These are phyloP conservation scores for Caenorhabditis tropicalis DNA, from an alignment of 1,140 invertebrate species.

Conservation along the genomic window DNA sequence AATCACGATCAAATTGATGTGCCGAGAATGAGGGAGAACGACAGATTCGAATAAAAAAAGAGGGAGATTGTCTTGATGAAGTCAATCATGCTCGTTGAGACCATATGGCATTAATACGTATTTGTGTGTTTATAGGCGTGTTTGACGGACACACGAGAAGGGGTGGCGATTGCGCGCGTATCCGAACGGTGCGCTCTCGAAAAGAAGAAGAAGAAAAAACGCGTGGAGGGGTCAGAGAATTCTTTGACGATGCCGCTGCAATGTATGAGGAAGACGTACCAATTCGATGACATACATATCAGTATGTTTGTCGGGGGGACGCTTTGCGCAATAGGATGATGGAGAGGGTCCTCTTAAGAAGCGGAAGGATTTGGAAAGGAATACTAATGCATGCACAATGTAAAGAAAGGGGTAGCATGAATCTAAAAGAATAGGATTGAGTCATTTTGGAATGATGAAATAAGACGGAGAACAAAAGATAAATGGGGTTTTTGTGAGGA, in stretches of 20 bases:
- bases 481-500: too few relatives aligned
- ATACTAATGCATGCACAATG: neutral
- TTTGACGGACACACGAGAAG: neutral
- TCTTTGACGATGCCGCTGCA: neutral
- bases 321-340: slow-evolving; percentile 9
- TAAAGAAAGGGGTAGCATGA: neutral
- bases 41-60: neutral
- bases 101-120: slow-evolving; percentile 25
- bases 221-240: slow-evolving; percentile 5
- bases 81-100: slow-evolving; percentile 26
- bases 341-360: neutral
- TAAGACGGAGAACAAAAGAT: too few relatives aligned
- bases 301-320: slow-evolving; percentile 11
- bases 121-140: slow-evolving; percentile 26
- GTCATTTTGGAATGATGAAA: too few relatives aligned
- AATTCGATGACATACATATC: slow-evolving; percentile 12
- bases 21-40: neutral
- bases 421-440: neutral
- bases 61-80: neutral
- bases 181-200: slow-evolving; percentile 4
- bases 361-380: neutral
- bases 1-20: neutral
- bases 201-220: too few relatives aligned
- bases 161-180: neutral
- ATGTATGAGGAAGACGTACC: neutral